Conservation (phyloP, 2,113 vertebrate species). For the Carassius auratus region DNA sequence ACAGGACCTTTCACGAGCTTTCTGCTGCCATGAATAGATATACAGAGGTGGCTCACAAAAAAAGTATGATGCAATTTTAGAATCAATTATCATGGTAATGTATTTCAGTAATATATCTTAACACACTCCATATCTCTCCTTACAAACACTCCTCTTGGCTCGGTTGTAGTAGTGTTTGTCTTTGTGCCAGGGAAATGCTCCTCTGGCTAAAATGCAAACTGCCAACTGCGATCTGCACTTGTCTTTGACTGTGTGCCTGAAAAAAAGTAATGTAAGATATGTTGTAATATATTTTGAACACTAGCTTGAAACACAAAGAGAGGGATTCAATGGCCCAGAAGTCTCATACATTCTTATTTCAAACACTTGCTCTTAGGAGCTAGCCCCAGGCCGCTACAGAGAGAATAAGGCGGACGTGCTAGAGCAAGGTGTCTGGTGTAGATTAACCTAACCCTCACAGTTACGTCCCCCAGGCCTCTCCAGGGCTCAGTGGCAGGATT, state of each 20-base stretch:
- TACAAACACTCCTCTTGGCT: constrained; percentile 75
- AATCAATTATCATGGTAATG: constrained; percentile 80
- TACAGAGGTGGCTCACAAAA: constrained; percentile 74
- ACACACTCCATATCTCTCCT: constrained; percentile 68
- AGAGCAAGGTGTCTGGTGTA: constrained; percentile 81
- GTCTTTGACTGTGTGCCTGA: constrained; percentile 71
- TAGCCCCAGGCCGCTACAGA: constrained; percentile 74
- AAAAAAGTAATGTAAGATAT: constrained; percentile 72
- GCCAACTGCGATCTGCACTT: constrained; percentile 54
- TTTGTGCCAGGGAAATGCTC: constrained; percentile 74
- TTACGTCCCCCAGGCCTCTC: constrained; percentile 53
- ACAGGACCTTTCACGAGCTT: constrained; percentile 76
- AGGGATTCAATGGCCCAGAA: constrained; percentile 71
- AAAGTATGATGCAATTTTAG: constrained; percentile 81
- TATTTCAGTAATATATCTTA: constrained; percentile 67
- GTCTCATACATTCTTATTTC: constrained; percentile 72
- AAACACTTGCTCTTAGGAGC: constrained; percentile 66
- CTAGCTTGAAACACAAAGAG: constrained; percentile 71
- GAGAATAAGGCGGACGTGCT: constrained; percentile 75
- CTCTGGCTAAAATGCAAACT: constrained; percentile 73
- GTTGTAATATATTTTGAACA: constrained; percentile 78
- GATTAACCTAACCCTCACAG: constrained; percentile 75
- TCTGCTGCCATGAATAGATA: constrained; percentile 73
- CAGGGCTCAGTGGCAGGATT: constrained; percentile 71
- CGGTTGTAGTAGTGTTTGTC: constrained; percentile 64